phyloP scores from a whole-genome alignment of 2,797 vertebrate species.

The Cuniculus paca region DNA sequence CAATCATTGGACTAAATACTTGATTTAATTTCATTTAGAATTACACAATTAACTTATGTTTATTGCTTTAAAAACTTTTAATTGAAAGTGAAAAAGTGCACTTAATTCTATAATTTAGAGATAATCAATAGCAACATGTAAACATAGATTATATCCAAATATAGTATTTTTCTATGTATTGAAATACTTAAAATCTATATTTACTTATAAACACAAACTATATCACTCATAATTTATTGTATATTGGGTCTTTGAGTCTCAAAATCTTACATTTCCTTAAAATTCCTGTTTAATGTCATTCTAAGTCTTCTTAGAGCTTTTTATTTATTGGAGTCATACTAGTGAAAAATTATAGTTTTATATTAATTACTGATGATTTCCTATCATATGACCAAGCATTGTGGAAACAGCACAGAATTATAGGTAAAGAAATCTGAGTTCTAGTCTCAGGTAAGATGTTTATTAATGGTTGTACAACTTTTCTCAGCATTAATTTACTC shows the following conservation, averaged over 20 bases:
- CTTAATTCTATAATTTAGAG: not conserved
- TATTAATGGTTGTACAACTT: not conserved
- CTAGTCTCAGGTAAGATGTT: not conserved
- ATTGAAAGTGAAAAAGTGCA: not conserved
- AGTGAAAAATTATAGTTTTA: not conserved
- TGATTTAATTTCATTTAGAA: conserved; percentile 29
- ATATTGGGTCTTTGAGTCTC: not conserved
- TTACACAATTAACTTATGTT: not conserved
- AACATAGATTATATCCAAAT: not conserved
- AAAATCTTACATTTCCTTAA: not conserved
- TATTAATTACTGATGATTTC: not conserved
- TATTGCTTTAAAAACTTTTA: conserved; percentile 34
- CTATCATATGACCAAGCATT: not conserved
- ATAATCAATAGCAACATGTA: not conserved
- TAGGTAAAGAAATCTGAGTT: not conserved
- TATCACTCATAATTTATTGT: not conserved
- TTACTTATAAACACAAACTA: not conserved
- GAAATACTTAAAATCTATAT: not conserved
- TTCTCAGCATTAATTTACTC: not conserved
- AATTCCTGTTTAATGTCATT: not conserved
- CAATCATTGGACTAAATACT: conserved; percentile 19
- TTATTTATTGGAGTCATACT: not conserved
- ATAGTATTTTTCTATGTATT: not conserved
- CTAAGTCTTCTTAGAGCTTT: not conserved
- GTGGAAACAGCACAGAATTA: not conserved